Conservation (phyloP, 92 coral and sea anemone genomes). For the Parazoanthus swiftii region DNA sequence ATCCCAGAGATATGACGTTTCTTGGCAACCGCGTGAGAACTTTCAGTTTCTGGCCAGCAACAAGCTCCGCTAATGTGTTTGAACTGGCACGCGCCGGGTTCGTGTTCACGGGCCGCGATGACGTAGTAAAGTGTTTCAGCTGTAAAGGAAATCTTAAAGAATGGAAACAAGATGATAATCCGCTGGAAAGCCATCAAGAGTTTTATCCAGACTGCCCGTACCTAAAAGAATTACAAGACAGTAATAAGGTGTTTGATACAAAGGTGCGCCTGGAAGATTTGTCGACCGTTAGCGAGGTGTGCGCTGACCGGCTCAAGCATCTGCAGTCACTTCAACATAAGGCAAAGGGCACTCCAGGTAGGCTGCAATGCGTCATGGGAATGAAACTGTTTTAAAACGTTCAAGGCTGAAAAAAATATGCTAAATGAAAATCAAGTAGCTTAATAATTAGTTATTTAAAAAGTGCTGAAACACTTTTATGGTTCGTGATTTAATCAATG, state of each 20-base stretch:
- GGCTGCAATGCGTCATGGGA: conserved; percentile 34
- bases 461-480: not conserved
- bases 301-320: conserved; percentile 76
- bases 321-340: conserved; percentile 74
- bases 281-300: conserved; percentile 74
- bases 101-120: conserved; percentile 92
- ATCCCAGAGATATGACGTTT: conserved; percentile 69
- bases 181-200: conserved; percentile 81
- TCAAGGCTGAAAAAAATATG: not conserved
- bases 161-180: conserved; percentile 93
- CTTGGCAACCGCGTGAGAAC: conserved; percentile 86
- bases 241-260: conserved; percentile 60
- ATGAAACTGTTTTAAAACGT: not conserved
- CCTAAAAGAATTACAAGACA: conserved; percentile 58
- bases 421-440: not conserved
- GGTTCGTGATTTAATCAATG: not conserved
- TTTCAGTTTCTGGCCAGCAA: conserved; percentile 93
- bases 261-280: conserved; percentile 80
- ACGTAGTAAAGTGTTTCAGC: conserved; percentile 92
- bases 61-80: conserved; percentile 94
- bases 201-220: conserved; percentile 92
- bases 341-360: conserved; percentile 73
- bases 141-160: conserved; percentile 96
- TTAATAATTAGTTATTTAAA: not conserved
- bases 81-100: conserved; percentile 98